Conservation (phyloP, 1,140 invertebrate species). For the Patella vulgata region DNA sequence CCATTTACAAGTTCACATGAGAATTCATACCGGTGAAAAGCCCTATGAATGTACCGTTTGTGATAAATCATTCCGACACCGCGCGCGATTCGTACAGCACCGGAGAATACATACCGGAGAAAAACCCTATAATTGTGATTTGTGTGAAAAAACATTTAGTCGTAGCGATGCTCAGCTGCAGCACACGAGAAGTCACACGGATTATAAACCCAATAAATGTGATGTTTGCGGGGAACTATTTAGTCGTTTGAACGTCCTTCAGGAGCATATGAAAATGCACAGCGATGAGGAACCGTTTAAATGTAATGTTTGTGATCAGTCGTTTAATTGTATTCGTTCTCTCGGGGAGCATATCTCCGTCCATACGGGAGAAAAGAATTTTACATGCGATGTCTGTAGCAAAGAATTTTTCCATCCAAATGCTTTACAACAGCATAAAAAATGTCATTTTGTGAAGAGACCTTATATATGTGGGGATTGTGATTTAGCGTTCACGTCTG, state of each 20-base stretch:
- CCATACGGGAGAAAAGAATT: too few relatives aligned
- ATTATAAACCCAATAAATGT: too few relatives aligned
- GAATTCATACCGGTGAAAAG: constrained; percentile 8
- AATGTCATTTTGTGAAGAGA: too few relatives aligned
- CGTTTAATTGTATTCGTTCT: too few relatives aligned
- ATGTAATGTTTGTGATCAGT: constrained; percentile 17
- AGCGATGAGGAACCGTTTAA: constrained; percentile 35
- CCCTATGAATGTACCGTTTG: constrained; percentile 24
- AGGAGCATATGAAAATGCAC: constrained; percentile 40
- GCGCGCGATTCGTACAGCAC: constrained; percentile 19
- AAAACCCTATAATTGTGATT: constrained; percentile 22
- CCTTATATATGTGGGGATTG: too few relatives aligned
- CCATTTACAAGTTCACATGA: neutral
- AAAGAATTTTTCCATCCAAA: too few relatives aligned
- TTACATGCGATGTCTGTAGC: too few relatives aligned
- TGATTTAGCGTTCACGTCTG: too few relatives aligned
- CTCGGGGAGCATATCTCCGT: too few relatives aligned
- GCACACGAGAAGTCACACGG: too few relatives aligned
- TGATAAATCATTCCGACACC: constrained; percentile 26
- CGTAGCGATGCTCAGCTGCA: too few relatives aligned
- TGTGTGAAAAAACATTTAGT: constrained; percentile 23
- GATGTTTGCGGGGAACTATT: constrained; percentile 22
- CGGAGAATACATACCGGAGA: constrained; percentile 22
- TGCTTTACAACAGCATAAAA: too few relatives aligned
- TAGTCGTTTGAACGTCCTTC: constrained; percentile 17